Evolutionary conservation across 2,797 vertebrate genomes (phyloP).

Genomic region (Sebastes cheni): DNA sequence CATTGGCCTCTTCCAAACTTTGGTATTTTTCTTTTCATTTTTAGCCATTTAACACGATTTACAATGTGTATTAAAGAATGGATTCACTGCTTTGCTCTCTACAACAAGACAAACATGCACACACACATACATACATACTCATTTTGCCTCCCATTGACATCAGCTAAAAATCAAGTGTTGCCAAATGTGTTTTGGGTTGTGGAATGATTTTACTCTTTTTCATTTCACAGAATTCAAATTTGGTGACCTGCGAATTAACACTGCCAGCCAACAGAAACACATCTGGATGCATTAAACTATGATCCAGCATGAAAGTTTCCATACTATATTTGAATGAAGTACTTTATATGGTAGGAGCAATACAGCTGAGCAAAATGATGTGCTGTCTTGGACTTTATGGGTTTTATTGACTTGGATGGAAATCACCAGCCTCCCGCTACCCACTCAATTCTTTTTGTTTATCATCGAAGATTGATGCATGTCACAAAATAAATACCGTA

Average conservation of each 20-base stretch:
- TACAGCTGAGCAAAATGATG: neutral
- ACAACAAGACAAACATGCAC: neutral
- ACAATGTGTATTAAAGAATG: neutral
- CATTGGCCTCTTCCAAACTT: neutral
- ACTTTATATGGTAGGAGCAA: neutral
- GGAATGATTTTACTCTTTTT: neutral
- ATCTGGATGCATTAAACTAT: neutral
- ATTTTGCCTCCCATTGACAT: neutral
- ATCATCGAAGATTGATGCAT: neutral
- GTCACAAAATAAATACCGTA: slow-evolving; percentile 2
- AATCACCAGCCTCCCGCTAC: neutral
- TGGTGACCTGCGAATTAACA: neutral
- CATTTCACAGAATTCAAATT: neutral
- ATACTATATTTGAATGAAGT: neutral
- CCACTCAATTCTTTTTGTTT: neutral
- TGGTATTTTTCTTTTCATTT: neutral
- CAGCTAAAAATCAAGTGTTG: neutral
- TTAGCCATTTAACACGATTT: neutral
- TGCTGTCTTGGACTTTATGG: neutral
- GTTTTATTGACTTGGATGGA: neutral
- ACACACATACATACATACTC: neutral
- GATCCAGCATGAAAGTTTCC: neutral
- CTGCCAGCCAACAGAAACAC: neutral
- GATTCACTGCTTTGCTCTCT: neutral
- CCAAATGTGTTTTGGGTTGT: neutral